Evolutionary conservation across 2,113 vertebrate genomes (phyloP), one percentile per base, ranked within the genome.

Genomic region (Ailuropoda melanoleuca): DNA sequence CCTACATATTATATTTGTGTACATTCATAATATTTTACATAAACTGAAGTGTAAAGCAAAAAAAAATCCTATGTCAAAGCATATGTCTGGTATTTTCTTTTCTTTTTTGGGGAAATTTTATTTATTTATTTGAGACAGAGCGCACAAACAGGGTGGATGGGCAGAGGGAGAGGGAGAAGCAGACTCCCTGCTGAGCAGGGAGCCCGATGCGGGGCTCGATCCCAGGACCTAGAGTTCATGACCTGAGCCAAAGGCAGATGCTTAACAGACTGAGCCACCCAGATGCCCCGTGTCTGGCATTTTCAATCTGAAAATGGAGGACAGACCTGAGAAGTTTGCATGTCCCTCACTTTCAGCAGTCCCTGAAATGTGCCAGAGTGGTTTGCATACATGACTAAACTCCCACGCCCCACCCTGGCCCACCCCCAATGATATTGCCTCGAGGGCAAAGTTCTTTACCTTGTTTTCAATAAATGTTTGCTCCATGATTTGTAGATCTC

Each of bases 1-100:
- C 39, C 64, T 77, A 77, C 31, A 85, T 94, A 86, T 55, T 93
- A 86, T 81, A 93, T 87, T 87, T 87, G 37, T 48, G 78, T 53
- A 56, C 5, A 55, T 77, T 96, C 50, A 56, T 66, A 77, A 50
- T 72, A 90, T 83, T 91, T 97, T 75, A 82, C 10, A 88, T 21
- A 94, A 93, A 60, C 84, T 78, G n/a, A 80, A 86, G 31, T 72
- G 24, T 66, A 21, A 5, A 68, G 7, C 14, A 56, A 48, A 86
- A 62, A 82, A 43, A 58, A 24, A 84, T 64, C 19, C 4, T 60
- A 12, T 12, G 6, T 58, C 66, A 88, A 86, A 85, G 77, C 24
- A 31, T 31, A 2, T 46, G 24, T 85, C 31, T 29, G 84, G 21
- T 13, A 60, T 91, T 81, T 93, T 80, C 31, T 66, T 66, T 66